Evolutionary conservation across 1,140 invertebrate genomes (phyloP), one percentile per base, ranked within the genome.

Genomic region (Drosophila repletoides): DNA sequence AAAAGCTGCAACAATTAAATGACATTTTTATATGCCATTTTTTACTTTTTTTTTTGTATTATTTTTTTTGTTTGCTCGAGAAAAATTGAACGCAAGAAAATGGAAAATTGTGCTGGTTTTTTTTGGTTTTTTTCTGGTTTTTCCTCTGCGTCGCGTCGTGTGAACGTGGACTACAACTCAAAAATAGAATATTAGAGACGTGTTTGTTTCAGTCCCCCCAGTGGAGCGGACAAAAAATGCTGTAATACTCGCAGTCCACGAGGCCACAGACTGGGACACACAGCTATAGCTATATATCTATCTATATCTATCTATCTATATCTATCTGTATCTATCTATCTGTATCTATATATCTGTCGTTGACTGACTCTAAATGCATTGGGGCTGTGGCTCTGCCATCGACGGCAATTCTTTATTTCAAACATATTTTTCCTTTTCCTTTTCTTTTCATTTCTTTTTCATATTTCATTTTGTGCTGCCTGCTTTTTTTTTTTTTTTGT

Each of bases 141-240:
- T n/a, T n/a, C n/a, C n/a, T n/a, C n/a, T n/a, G n/a, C n/a, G n/a
- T n/a, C n/a, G n/a, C n/a, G n/a, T n/a, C n/a, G n/a, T 58, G 49
- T 52, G 65, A 60, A 79, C 75, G 69, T 79, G 75, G 58, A 79
- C 55, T 51, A 60, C 40, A 80, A 66, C 79, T 83, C 77, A 83
- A 74, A 83, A 83, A 83, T 83, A 83, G 79, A 83, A 84, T 79
- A 84, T 84, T 84, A 73, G 74, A 86, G 71, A 79, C 77, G 79
- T 73, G 69, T 56, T 60, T 29, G 53, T 53, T 31, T 38, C 36
- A 56, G 64, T 56, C 31, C 48, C 36, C 28, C 6, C 48, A 52
- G 46, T 38, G 58, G 56, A 17, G 61, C 53, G 63, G 70, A 79
- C 64, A 79, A 74, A 74, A 84, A 83, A 71, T 72, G 41, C 74